Percentiles rank a stretch among this genome's conserved stretches.
Conservation (phyloP, 2,113 vertebrate genomes). For the Grus americana region DNA sequence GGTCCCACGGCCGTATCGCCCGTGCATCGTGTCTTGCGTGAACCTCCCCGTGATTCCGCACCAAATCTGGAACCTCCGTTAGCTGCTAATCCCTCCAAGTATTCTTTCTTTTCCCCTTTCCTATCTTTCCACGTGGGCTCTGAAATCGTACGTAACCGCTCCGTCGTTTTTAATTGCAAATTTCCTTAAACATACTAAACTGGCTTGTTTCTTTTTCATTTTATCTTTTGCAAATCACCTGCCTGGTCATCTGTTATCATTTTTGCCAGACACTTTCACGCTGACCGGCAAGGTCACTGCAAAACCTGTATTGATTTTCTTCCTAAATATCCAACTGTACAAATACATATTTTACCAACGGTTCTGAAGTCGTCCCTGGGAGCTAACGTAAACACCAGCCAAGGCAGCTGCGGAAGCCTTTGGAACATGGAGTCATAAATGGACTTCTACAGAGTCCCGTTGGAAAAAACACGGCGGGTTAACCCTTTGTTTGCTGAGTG, state of each 20-base stretch:
- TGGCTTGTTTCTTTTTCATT: neutral
- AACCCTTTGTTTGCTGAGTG: neutral
- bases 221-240: neutral
- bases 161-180: neutral
- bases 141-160: neutral
- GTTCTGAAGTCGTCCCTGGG: neutral
- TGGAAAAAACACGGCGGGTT: neutral
- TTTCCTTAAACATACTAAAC: neutral
- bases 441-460: neutral
- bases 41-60: rapidly evolving
- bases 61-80: neutral
- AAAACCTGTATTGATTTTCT: neutral
- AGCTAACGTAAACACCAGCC: neutral
- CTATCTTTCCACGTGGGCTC: neutral
- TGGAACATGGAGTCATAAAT: neutral
- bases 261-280: neutral
- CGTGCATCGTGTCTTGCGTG: rapidly evolving
- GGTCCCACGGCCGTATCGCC: rapidly evolving
- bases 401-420: neutral
- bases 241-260: neutral
- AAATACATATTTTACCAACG: neutral
- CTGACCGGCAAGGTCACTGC: conserved; percentile 26
- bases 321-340: conserved; percentile 7
- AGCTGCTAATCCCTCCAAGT: neutral
- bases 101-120: neutral